Percentiles rank a stretch among this genome's conserved stretches.
Evolutionary conservation across 2,797 vertebrate genomes (phyloP).

Genomic region (Chloroceryle inda): DNA sequence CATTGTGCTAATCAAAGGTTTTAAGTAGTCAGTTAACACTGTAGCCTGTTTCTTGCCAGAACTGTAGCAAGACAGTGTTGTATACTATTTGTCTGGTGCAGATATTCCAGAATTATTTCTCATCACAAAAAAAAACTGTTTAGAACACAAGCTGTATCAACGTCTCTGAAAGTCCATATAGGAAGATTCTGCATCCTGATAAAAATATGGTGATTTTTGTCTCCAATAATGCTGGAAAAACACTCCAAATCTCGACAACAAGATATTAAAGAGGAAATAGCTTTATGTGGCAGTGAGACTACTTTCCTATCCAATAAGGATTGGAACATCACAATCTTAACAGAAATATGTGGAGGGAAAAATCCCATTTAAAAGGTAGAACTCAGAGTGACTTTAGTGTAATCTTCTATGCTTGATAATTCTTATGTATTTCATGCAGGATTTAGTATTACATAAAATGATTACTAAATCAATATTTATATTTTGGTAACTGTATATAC

Average conservation of each 20-base stretch:
- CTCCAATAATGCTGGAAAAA: neutral
- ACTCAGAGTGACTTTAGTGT: neutral
- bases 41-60: constrained; percentile 2
- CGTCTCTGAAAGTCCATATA: neutral
- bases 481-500: neutral
- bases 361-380: neutral
- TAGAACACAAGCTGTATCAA: neutral
- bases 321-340: neutral
- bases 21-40: neutral
- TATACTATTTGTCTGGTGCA: neutral
- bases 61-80: neutral
- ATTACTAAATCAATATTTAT: neutral
- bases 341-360: neutral
- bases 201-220: neutral
- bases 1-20: neutral
- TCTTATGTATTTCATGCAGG: neutral
- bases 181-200: neutral
- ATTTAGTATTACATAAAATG: neutral
- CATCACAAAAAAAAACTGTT: neutral
- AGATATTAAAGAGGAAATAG: neutral
- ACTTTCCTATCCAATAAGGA: neutral
- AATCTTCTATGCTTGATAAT: neutral
- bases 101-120: neutral
- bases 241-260: neutral
- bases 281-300: neutral